Conservation (phyloP, 2,113 vertebrate genomes). For the Megalops atlanticus region DNA sequence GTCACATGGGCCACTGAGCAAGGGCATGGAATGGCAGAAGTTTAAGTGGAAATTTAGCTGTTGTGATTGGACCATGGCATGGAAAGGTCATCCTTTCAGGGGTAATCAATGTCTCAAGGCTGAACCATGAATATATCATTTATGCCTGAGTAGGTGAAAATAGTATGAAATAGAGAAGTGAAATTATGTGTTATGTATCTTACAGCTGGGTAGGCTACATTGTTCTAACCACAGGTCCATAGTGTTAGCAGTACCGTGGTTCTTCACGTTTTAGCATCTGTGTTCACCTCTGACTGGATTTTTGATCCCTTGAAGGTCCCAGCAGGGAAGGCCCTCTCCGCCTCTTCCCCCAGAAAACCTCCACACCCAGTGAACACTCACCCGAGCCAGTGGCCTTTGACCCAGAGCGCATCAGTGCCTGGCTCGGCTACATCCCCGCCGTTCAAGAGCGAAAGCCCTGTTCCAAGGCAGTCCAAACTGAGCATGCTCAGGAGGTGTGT, state of each 20-base stretch:
- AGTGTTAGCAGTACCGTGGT: neutral
- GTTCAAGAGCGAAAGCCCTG: constrained; percentile 33
- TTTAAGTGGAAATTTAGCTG: no score
- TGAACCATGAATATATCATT: no score
- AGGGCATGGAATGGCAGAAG: no score
- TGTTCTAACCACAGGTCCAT: neutral
- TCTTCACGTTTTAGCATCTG: neutral
- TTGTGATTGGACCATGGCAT: no score
- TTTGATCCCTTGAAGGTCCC: neutral
- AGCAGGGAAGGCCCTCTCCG: neutral
- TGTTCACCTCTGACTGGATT: neutral
- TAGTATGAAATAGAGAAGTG: no score
- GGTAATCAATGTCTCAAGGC: no score
- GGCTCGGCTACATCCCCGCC: constrained; percentile 56
- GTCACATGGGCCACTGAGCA: no score
- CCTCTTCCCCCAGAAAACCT: constrained; percentile 38
- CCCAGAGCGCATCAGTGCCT: constrained; percentile 65
- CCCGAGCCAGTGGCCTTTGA: constrained; percentile 54
- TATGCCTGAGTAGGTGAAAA: no score
- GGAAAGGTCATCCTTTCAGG: no score
- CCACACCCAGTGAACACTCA: constrained; percentile 44
- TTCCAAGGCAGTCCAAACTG: constrained; percentile 63
- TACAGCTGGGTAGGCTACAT: no score
- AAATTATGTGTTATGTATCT: no score
- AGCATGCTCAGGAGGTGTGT: constrained; percentile 34